Evolutionary conservation across 2,888 invertebrate species (phyloP).

Genomic region (Lithosia quadra): DNA sequence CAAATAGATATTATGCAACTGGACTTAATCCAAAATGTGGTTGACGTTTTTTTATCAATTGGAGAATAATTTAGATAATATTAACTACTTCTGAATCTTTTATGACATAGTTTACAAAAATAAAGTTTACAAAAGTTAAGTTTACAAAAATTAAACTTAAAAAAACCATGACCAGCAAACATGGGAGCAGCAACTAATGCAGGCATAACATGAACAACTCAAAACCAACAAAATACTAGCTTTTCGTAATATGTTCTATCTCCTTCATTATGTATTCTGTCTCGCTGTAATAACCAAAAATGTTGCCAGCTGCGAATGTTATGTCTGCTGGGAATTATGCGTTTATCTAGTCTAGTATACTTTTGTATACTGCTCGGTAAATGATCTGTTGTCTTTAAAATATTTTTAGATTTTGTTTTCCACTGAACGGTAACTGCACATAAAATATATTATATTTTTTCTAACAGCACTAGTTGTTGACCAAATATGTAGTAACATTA

Average conservation of each 20-base stretch:
- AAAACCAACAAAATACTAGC: constrained; percentile 21
- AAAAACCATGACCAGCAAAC: constrained; percentile 27
- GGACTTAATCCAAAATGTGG: background rate
- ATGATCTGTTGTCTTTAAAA: constrained; percentile 24
- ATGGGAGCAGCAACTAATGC: constrained; percentile 27
- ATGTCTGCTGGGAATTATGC: constrained; percentile 28
- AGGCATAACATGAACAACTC: constrained; percentile 42
- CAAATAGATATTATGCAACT: background rate
- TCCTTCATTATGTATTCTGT: constrained; percentile 12
- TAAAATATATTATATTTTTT: constrained; percentile 7
- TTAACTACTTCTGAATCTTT: background rate
- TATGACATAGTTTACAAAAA: background rate
- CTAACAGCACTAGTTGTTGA: constrained; percentile 8
- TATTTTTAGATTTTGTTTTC: constrained; percentile 24
- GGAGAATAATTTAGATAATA: background rate
- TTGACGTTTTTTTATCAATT: background rate
- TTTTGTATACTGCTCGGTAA: constrained; percentile 39
- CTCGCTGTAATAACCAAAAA: constrained; percentile 20
- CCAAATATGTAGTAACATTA: background rate
- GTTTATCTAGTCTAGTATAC: constrained; percentile 35
- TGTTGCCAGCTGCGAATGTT: constrained; percentile 38
- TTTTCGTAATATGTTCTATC: constrained; percentile 21
- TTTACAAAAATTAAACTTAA: background rate
- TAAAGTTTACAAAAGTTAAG: background rate
- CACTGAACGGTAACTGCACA: constrained; percentile 37